These are phyloP conservation scores for Microcebus murinus DNA, from an alignment of 2,113 vertebrate species.

Conservation along the genomic window DNA sequence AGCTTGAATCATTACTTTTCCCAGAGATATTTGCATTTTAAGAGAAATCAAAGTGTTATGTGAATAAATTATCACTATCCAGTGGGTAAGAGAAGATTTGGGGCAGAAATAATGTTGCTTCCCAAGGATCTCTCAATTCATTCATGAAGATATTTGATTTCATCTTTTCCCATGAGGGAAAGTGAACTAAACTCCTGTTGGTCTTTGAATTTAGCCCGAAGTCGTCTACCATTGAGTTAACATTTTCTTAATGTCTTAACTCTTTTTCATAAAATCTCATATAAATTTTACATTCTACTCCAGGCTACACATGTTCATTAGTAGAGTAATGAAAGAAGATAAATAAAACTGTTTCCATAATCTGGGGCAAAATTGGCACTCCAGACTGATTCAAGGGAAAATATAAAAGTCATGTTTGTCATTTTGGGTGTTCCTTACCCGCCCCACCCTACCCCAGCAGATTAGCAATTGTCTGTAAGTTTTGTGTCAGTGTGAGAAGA, in stretches of 20 bases:
- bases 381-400: background rate
- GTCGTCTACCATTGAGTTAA: background rate
- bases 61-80: background rate
- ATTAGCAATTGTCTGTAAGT: background rate
- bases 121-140: background rate
- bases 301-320: background rate
- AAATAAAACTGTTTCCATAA: background rate
- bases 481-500: background rate
- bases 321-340: background rate
- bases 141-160: background rate
- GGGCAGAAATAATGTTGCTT: background rate
- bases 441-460: background rate
- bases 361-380: background rate
- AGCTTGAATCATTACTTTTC: background rate
- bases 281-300: background rate
- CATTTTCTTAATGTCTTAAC: background rate
- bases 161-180: background rate
- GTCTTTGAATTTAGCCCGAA: background rate
- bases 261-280: background rate
- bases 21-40: background rate
- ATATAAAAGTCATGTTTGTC: background rate
- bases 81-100: background rate
- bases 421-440: background rate
- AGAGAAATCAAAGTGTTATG: background rate
- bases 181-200: background rate